Evolutionary conservation across 2,797 vertebrate genomes (phyloP), one percentile per base, ranked within the genome.

Genomic region (Chloroceryle inda): DNA sequence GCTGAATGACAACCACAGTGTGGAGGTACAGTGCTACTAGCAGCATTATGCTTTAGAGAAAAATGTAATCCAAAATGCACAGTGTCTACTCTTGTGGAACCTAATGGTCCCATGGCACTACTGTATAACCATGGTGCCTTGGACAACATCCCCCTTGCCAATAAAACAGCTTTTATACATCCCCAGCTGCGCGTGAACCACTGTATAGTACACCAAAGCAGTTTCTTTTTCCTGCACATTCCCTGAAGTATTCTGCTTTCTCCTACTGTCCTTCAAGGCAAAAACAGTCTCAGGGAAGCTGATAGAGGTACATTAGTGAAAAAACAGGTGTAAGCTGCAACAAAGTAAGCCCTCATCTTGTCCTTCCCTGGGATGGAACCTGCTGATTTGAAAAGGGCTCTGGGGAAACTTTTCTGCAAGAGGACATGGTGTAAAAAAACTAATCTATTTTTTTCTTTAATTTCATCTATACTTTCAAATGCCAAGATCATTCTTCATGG

Each of bases 381-480:
- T 79, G 27, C 35, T 76, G 37, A 49, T 91, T 92, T 85, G 63
- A 74, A 84, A 93, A 77, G 22, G 62, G 13, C 64, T 95, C 77
- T 73, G 16, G 74, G 53, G 45, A 74, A 58, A 64, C 52, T 31
- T 76, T 73, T 86, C 61, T 69, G 35, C 37, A 75, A 84, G 35
- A 50, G 16, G 14, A 26, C 9, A 4, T 62, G 8, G 8, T 38
- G 12, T 56, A 71, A 83, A 92, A 92, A 81, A 37, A 1, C 10
- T 33, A 71, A 78, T 49, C 22, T 47, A 18, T 55, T 86, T 80
- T 10, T 61, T 85, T 61, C 33, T 68, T 5, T 62, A 77, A 62
- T 94, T 87, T 73, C 72, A n/a, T 18, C 20, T 77, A 74, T 82
- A 21, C 29, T 93, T 94, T 77, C 42, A 92, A 94, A 92, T 38